Base-by-base conservation (phyloP, 2,797 vertebrate species). In the Sebastes jordani region DNA sequence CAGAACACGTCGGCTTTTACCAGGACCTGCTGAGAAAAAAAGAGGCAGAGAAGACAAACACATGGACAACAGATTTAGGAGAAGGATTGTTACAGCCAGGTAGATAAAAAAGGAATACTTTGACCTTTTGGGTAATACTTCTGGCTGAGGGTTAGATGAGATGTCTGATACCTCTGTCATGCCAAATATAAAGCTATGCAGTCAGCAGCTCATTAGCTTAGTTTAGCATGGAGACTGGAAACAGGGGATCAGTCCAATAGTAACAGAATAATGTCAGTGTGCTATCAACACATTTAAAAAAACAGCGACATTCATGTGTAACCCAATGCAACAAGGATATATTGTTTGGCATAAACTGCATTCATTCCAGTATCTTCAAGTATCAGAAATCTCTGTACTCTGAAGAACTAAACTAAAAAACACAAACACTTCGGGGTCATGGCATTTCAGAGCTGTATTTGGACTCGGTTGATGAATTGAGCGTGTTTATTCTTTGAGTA, bases 11-110 rank as follows among this genome's bases (percentile, higher is more conserved):
- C 81, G 80, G 80, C 80, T 82, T 78, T 85, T 87, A 88, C 81
- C 88, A 89, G 82, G 79, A 85, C 64, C 86, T 94, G 90, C 84
- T 80, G 82, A 56, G 60, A 74, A 69, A 36, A 78, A 81, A 71
- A 49, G 60, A 42, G 32, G 27, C 42, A 67, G 38, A 86, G 61
- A 69, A 62, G 55, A 77, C 3, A 81, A 16, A 81, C 63, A 83
- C 54, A 42, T 16, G 56, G 34, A 11, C 4, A 27, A 62, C 3
- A 16, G 4, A 5, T 71, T 82, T 30, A 64, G 23, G 55, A 46
- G 68, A 71, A 83, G 49, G 20, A 36, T 60, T 78, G 46, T 81
- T 71, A 13, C 36, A 36, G 36, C 11, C 67, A 74, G 55, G 65
- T 63, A 52, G 56, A 78, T 54, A 23, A 56, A 14, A 23, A 74